Evolutionary conservation across 2,888 invertebrate species (phyloP), one percentile per base, ranked within the genome.

Genomic region (Hirtodrosophila trivittata): DNA sequence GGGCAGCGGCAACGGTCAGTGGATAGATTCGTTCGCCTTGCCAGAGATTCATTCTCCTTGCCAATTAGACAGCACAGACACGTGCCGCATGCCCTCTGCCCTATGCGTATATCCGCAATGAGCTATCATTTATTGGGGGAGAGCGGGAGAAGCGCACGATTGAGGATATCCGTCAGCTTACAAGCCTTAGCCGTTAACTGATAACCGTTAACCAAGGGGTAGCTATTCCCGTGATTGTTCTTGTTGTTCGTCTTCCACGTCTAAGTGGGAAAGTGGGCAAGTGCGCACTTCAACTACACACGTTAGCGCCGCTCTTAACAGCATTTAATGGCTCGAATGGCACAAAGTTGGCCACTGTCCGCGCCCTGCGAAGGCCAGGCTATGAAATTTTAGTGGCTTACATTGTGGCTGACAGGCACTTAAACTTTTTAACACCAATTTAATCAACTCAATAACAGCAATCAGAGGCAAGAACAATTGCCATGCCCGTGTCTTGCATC

Each of bases 141-240:
- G 14, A 43, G 42, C 45, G 25, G 55, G 33, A 7, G 8, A 14
- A 7, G 25, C 51, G 50, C 39, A 38, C 64, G 66, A 69, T 77
- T 76, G 71, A 77, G 81, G 80, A 82, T 72, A 65, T 82, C 81
- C 81, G 85, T 75, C 76, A 82, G 81, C 78, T 85, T 85, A 81
- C 85, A 81, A 72, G 76, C 56, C 63, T 81, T 77, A 69, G 69
- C 60, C 70, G 74, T 78, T 74, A 76, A 78, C 80, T 43, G 78
- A 67, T 70, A 78, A 65, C 70, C 51, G 67, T 62, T 71, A 71
- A 56, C 57, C 26, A 26, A 47, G 42, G 60, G 52, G 35, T 37
- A 55, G 46, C 7, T 38, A 5, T n/a, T 9, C n/a, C n/a, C n/a
- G n/a, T n/a, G n/a, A 28, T 28, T 42, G 42, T 14, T 37, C 25